Base-by-base conservation (phyloP, 2,888 invertebrate genomes). In the Mellilla xanthometata region DNA sequence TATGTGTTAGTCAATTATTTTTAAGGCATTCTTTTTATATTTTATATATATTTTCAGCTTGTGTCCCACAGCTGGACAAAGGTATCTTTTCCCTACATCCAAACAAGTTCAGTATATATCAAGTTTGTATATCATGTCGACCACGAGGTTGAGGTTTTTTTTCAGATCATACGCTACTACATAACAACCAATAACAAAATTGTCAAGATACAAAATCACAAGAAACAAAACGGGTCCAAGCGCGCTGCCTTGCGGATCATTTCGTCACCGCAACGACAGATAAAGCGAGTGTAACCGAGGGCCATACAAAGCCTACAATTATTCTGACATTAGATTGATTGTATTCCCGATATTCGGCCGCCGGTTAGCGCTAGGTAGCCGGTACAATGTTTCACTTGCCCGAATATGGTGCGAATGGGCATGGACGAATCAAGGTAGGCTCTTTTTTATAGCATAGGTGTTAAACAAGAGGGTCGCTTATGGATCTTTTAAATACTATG, bases 311-410 rank as follows among this genome's bases (percentile, higher is more conserved):
- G 51, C 58, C 64, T 57, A 52, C 65, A 69, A 71, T 68, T 59
- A 64, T 33, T 50, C 54, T 62, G 68, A 61, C 66, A 62, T 32
- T 54, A 65, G 66, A 71, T 71, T 69, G 63, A 71, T 71, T 27
- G 61, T 35, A 54, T 56, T 56, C 52, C 31, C 61, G 54, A 59
- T 61, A 58, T 50, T 45, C 41, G 42, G 40, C 39, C 44, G 28
- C 40, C 39, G 39, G 48, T 45, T 42, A 39, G 39, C 43, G 41
- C 52, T 55, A 52, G 44, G 45, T 49, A 43, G 30, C 30, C 42
- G 15, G 49, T 31, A 45, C 49, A 39, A 52, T 51, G 47, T 38
- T 44, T 52, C 31, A 55, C 45, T 52, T 49, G 19, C 27, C 55
- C 41, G 27, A 45, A 52, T 27, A 55, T 36, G 55, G 52, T 11